phyloP scores from a whole-genome alignment of 2,797 vertebrate genomes.

The Telmatherina bonti region DNA sequence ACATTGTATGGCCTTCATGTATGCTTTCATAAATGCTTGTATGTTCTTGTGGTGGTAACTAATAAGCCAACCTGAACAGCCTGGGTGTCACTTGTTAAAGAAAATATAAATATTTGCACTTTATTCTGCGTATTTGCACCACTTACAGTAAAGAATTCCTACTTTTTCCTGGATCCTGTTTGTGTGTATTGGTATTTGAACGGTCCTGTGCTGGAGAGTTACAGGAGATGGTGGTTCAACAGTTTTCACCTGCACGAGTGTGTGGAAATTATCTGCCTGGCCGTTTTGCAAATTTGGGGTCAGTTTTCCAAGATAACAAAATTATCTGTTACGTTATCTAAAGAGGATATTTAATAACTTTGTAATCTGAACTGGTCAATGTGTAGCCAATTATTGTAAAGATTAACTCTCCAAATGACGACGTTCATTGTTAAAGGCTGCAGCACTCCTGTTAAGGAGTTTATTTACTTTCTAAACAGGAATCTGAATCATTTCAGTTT shows the following conservation, averaged over 20 bases:
- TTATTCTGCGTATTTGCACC: background rate
- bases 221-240: background rate
- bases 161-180: background rate
- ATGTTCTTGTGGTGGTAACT: too few species aligned
- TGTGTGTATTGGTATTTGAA: background rate
- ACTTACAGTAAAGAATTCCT: background rate
- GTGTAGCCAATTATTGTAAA: background rate
- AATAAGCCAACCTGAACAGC: too few species aligned
- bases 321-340: background rate
- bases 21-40: too few species aligned
- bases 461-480: background rate
- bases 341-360: background rate
- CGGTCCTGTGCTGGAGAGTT: background rate
- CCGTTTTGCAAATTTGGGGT: slow-evolving; percentile 1
- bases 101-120: background rate
- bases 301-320: background rate
- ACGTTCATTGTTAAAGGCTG: background rate
- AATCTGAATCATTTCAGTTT: slow-evolving; percentile 30
- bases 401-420: too few species aligned
- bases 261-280: slow-evolving; percentile 11
- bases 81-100: background rate
- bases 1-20: too few species aligned
- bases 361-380: background rate
- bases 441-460: background rate
- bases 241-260: background rate